Evolutionary conservation across 1,140 invertebrate genomes (phyloP).

Genomic region (Sinella curviseta): DNA sequence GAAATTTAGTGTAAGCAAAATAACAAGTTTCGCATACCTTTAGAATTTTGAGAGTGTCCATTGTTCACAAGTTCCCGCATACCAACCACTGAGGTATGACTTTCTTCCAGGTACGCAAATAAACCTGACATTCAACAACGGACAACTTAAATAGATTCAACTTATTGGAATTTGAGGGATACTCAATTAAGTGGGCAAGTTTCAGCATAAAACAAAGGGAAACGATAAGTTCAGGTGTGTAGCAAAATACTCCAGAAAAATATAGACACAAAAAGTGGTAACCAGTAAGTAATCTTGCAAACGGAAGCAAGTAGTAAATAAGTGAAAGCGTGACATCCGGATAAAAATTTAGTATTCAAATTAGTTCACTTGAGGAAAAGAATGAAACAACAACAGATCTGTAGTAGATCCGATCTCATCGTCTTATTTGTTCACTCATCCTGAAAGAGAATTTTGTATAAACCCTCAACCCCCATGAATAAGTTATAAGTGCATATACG

Average conservation of each 20-base stretch:
- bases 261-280: too few species aligned
- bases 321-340: not conserved
- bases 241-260: too few species aligned
- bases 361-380: not conserved
- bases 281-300: not conserved
- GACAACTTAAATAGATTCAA: not conserved
- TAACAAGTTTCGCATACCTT: not conserved
- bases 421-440: not conserved
- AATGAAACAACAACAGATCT: not conserved
- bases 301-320: not conserved
- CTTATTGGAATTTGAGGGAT: not conserved
- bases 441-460: not conserved
- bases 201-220: too few species aligned
- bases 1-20: too few species aligned
- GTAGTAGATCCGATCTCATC: not conserved
- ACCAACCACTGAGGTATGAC: slow-evolving; percentile 92
- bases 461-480: not conserved
- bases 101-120: slow-evolving; percentile 83
- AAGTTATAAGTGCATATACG: not conserved
- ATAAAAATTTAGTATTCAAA: not conserved
- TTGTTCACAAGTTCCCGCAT: slow-evolving; percentile 66
- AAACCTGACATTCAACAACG: slow-evolving; percentile 56
- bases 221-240: too few species aligned
- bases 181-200: too few species aligned
- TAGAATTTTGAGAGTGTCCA: not conserved